Percentiles rank a stretch among this genome's conserved stretches.
Conservation (phyloP, 2,797 vertebrate species). For the Spinibarbus caldwelli region DNA sequence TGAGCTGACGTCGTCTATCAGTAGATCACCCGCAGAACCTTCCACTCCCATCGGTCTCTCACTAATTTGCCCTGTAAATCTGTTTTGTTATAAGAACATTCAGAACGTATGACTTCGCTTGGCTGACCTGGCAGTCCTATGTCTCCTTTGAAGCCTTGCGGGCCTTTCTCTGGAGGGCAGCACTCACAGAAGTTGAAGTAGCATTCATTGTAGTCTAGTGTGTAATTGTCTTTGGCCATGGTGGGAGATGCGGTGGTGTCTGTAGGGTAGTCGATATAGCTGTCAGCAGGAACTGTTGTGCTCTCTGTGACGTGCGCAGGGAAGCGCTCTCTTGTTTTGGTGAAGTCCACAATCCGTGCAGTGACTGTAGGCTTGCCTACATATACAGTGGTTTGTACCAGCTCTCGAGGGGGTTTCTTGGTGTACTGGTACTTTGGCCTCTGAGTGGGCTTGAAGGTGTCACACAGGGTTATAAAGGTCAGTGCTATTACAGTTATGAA, state of each 20-base stretch:
- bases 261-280: conserved; percentile 61
- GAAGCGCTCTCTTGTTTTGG: conserved; percentile 64
- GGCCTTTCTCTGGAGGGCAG: conserved; percentile 82
- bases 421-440: conserved; percentile 86
- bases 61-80: background rate
- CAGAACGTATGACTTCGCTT: background rate
- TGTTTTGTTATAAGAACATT: background rate
- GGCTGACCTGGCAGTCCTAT: conserved; percentile 84
- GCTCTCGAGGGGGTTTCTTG: conserved; percentile 79
- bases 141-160: conserved; percentile 82
- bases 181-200: conserved; percentile 97
- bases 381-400: conserved; percentile 66
- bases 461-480: conserved; percentile 60
- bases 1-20: background rate
- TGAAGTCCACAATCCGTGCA: conserved; percentile 62
- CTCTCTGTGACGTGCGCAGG: conserved; percentile 64
- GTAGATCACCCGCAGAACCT: background rate
- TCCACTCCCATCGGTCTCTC: background rate
- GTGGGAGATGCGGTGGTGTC: conserved; percentile 69
- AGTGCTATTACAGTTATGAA: conserved; percentile 66
- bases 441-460: conserved; percentile 82
- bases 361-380: conserved; percentile 66
- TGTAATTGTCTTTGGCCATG: conserved; percentile 83
- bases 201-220: conserved; percentile 87
- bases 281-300: conserved; percentile 64